Percentiles rank a stretch among this genome's conserved stretches.
Conservation (phyloP, 2,113 vertebrate genomes). For the Oncorhynchus clarkii region DNA sequence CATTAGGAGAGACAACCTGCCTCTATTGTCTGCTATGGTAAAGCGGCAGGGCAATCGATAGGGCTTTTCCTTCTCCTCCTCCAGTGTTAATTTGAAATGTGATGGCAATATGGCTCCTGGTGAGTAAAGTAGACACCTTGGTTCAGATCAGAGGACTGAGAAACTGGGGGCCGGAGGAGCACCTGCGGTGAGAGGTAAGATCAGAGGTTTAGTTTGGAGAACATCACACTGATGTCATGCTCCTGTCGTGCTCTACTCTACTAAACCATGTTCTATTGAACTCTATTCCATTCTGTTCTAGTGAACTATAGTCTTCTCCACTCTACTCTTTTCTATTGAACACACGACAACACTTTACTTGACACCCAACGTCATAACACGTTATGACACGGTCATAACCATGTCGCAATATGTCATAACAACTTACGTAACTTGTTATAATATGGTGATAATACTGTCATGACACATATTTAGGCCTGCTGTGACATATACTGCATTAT, state of each 20-base stretch:
- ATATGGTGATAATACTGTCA: too few relatives aligned
- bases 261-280: neutral
- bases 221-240: neutral
- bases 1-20: constrained; percentile 57
- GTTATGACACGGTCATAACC: too few relatives aligned
- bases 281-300: neutral
- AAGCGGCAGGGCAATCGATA: constrained; percentile 62
- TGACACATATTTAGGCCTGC: too few relatives aligned
- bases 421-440: too few relatives aligned
- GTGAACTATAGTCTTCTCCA: constrained; percentile 3
- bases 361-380: too few relatives aligned
- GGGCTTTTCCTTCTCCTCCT: constrained; percentile 32
- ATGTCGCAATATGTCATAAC: too few relatives aligned
- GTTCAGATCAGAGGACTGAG: constrained; percentile 37
- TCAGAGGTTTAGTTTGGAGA: constrained; percentile 6
- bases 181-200: constrained; percentile 29
- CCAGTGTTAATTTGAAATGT: constrained; percentile 52
- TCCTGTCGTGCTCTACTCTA: neutral
- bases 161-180: constrained; percentile 3
- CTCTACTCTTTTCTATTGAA: neutral
- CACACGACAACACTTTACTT: too few relatives aligned
- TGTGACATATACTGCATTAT: too few relatives aligned
- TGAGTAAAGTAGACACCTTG: constrained; percentile 48
- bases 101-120: constrained; percentile 42
- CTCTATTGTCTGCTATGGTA: constrained; percentile 30